Conservation (phyloP, 1,140 invertebrate genomes). For the Leptopilina clavipes region DNA sequence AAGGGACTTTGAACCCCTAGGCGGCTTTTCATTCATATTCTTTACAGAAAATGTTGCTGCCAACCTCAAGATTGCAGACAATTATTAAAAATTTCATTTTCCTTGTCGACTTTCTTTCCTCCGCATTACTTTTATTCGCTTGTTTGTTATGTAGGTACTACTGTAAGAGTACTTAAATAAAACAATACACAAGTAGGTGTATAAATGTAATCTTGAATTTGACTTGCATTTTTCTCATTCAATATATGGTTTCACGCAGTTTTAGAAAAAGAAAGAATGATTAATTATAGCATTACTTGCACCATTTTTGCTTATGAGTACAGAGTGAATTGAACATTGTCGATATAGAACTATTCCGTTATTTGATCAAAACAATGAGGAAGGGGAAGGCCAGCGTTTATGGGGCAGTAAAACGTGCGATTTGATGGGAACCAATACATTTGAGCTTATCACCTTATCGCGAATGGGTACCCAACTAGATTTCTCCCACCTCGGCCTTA, state of each 20-base stretch:
- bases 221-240: no score
- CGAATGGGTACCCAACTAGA: constrained; percentile 65
- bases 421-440: constrained; percentile 75
- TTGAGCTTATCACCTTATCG: constrained; percentile 75
- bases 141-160: no score
- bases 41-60: background rate
- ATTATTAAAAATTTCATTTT: constrained; percentile 28
- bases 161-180: no score
- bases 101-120: background rate
- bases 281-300: no score
- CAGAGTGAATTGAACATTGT: no score
- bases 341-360: background rate
- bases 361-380: constrained; percentile 15
- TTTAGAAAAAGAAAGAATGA: no score
- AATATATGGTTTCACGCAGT: no score
- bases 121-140: background rate
- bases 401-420: constrained; percentile 70
- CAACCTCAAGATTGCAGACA: background rate
- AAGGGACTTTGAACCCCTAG: background rate
- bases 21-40: background rate
- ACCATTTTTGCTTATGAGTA: no score
- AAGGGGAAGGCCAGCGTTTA: constrained; percentile 62
- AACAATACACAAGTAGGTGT: no score
- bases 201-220: no score
- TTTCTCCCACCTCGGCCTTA: constrained; percentile 56